A percentile compares a stretch with the other conserved stretches of the same genome.
These are phyloP conservation scores for Eptesicus fuscus DNA, from an alignment of 2,113 vertebrate species.

Conservation along the genomic window DNA sequence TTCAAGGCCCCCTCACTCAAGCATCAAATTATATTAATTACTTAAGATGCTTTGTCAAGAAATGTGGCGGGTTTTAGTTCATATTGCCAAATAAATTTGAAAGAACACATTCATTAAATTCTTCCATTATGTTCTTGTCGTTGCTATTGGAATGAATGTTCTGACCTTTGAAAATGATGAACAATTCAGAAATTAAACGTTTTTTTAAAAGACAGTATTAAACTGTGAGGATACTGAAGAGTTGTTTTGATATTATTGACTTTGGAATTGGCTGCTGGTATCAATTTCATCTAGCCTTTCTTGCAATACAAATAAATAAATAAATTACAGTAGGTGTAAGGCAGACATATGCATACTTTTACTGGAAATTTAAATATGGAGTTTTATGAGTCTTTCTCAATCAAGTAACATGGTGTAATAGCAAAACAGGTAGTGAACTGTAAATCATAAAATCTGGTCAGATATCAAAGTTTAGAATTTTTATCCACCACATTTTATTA, in stretches of 20 bases:
- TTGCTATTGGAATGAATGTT: slow-evolving; percentile 43
- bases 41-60: slow-evolving; percentile 31
- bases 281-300: background rate
- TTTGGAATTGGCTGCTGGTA: background rate
- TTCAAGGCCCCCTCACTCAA: background rate
- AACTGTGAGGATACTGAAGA: background rate
- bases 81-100: slow-evolving; percentile 54
- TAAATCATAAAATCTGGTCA: background rate
- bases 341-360: background rate
- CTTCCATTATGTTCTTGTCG: slow-evolving; percentile 51
- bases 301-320: slow-evolving; percentile 40
- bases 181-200: slow-evolving; percentile 50
- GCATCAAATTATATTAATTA: slow-evolving; percentile 23
- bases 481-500: background rate
- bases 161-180: slow-evolving; percentile 66
- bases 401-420: background rate
- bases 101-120: slow-evolving; percentile 67
- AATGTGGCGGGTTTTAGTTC: slow-evolving; percentile 45
- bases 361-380: background rate
- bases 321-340: background rate
- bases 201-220: slow-evolving; percentile 33
- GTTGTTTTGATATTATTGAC: slow-evolving; percentile 30
- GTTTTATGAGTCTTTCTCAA: background rate
- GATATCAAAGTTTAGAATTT: background rate
- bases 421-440: background rate